Evolutionary conservation across 2,888 invertebrate genomes (phyloP), one percentile per base, ranked within the genome.

Genomic region (Galeruca laticollis): DNA sequence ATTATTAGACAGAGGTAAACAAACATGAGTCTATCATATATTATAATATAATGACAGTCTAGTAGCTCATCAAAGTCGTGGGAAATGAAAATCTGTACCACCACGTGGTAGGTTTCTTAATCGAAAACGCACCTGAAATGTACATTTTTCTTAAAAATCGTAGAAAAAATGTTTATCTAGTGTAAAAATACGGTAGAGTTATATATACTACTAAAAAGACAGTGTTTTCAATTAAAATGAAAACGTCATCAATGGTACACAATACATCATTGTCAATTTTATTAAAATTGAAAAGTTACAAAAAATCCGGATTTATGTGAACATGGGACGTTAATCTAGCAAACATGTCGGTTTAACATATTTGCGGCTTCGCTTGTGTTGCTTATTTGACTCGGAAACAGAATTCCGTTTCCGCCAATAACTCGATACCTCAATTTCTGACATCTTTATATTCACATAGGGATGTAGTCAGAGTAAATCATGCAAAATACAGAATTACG

Each of bases 321-420:
- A 47, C 18, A 6, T 15, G 15, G 18, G 8, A 13, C 37, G 2
- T n/a, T n/a, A 13, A 40, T 40, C 37, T 13, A 13, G n/a, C 37
- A 40, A 13, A 47, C 18, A 47, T 47, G 8, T 47, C 18, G 8
- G 43, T n/a, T 18, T 47, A 47, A 18, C 43, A 47, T 47, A 47
- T 47, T 47, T 47, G 43, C 43, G 18, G 43, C 5, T 47, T 18
- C 15, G 43, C 15, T 15, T 6, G 13, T 40, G 13, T 37, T 37
- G 43, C 15, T n/a, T n/a, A 47, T 47, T 47, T 47, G 43, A 47
- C 43, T 47, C 43, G 43, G 43, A 47, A 47, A n/a, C 18, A 47
- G n/a, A 47, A 47, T 47, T 47, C 43, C 6, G 43, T 47, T 47
- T 47, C 43, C 43, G 18, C 43, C 43, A 18, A 47, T 18, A 47